Evolutionary conservation across 2,797 vertebrate species (phyloP), one percentile per base, ranked within the genome.

Genomic region (Mastacembelus armatus): DNA sequence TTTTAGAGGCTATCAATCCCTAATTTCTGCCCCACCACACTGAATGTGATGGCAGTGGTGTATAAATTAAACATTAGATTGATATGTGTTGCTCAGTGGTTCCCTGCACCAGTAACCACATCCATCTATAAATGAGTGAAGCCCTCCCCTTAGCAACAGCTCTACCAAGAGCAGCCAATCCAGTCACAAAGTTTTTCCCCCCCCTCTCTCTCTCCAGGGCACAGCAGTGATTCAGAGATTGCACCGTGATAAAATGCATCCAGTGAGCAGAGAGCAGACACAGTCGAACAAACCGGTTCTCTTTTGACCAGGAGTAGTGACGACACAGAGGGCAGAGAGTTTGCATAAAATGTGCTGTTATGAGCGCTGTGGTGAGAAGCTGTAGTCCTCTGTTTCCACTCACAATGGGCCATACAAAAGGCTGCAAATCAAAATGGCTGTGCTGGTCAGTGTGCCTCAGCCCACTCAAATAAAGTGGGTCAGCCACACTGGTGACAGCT

Each of bases 121-220:
- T 75, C 35, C 21, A 69, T 69, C 74, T 74, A 78, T 85, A 62
- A 71, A 59, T 3, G 52, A 55, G 65, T 27, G 21, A 68, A 83
- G 75, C 78, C 71, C 80, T 84, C 76, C 86, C 87, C 93, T 78
- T 93, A 91, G 91, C 88, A 93, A 93, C 91, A 86, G 85, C 80
- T 88, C 73, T 67, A 69, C 78, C 73, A 79, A 43, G 39, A 68
- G 21, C 70, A 84, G 79, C 90, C 91, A 93, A 93, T 91, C 75
- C 43, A 40, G 42, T 73, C 1, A 42, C 61, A 66, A 56, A 40
- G 45, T 11, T 2, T 24, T 0, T 4, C 22, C 42, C 26, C 7
- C 4, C 18, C 29, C 7, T n/a, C 43, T 26, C 27, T 36, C 29
- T 24, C 22, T 7, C 27, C 42, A 71, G 80, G 72, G 62, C 78